Base-by-base conservation (phyloP, 2,797 vertebrate genomes). In the Sitta carolinensis region DNA sequence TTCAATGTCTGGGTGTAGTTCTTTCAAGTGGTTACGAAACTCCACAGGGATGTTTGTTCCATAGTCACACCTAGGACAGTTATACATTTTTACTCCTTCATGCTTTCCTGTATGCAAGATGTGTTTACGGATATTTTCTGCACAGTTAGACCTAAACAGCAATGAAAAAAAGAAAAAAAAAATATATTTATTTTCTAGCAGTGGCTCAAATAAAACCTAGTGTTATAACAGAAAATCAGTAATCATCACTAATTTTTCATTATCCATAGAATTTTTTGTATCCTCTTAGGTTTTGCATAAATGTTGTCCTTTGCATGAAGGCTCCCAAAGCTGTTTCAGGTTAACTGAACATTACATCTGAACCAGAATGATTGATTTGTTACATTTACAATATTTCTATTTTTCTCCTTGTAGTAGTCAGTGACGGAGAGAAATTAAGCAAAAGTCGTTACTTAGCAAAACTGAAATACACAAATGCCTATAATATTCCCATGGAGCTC, bases 11-110 rank as follows among this genome's bases (percentile, higher is more conserved):
- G 98, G 89, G 76, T 99, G 99, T 10, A 87, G 97, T 30, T 99
- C 99, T 91, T 99, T 99, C 95, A 99, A 94, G 95, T 99, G 99
- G 97, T 99, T 99, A 29, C 99, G 98, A 96, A 99, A 99, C 47
- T 99, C 99, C 97, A 98, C 99, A 2, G 99, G 99, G 54, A 98
- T 98, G 68, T 99, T 99, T 64, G 99, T 99, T 87, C 98, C 99
- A 10, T 98, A 98, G 91, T 97, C 98, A 87, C 99, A 99, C 88
- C 99, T 99, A 67, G 99, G 99, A 93, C 99, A 99, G 98, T 99
- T 99, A 97, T 99, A 99, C 99, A 99, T 99, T 97, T 99, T 99
- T 48, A 99, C 99, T 4, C 99, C 99, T 96, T 99, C 99, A 8
- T 99, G 99, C 81, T 99, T 99, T 87, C 99, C 99, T 0, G 99